Evolutionary conservation across 2,797 vertebrate species (phyloP).

Genomic region (Phaenicophaeus curvirostris): DNA sequence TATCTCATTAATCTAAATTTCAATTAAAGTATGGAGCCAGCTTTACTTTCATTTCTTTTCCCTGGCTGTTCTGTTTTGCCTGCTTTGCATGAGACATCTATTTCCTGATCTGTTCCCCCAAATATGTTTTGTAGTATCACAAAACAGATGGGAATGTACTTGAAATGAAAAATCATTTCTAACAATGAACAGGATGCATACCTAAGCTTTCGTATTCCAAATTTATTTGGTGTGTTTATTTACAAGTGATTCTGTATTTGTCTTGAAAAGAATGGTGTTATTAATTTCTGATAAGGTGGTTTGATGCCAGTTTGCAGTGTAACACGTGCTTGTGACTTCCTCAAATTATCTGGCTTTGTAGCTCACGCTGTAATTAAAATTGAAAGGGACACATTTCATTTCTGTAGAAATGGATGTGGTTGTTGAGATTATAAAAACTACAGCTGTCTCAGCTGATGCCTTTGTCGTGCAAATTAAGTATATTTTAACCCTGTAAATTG

Average conservation of each 20-base stretch:
- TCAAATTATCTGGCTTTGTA: slow-evolving; percentile 25
- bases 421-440: neutral
- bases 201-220: slow-evolving; percentile 30
- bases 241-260: slow-evolving; percentile 67
- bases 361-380: neutral
- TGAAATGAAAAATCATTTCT: slow-evolving; percentile 36
- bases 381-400: neutral
- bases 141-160: slow-evolving; percentile 91
- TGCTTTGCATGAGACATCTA: slow-evolving; percentile 65
- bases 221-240: slow-evolving; percentile 46
- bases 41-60: slow-evolving; percentile 35
- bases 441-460: neutral
- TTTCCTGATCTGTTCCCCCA: neutral
- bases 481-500: neutral
- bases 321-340: slow-evolving; percentile 53
- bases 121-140: slow-evolving; percentile 77
- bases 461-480: neutral
- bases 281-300: neutral
- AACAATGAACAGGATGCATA: slow-evolving; percentile 36
- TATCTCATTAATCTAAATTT: neutral
- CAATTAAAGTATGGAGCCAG: slow-evolving; percentile 57
- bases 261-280: neutral
- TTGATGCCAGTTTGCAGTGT: slow-evolving; percentile 52
- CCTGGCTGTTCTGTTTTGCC: slow-evolving; percentile 49
- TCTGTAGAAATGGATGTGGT: neutral